A percentile compares a stretch with the other conserved stretches of the same genome.
Conservation (phyloP, 2,797 vertebrate genomes). For the Trichosurus vulpecula region DNA sequence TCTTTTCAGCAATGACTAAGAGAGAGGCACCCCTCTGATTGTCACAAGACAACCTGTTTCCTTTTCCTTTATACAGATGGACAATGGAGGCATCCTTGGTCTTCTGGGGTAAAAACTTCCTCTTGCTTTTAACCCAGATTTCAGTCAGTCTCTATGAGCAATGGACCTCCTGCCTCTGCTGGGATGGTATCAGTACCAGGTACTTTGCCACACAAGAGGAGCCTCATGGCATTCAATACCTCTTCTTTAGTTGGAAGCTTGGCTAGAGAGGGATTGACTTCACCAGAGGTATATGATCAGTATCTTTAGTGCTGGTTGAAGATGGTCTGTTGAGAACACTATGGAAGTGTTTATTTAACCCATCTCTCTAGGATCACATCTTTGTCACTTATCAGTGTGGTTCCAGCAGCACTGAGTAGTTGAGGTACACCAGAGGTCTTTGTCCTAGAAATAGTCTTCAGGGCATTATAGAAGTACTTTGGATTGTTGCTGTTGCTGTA, state of each 20-base stretch:
- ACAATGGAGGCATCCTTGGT: neutral
- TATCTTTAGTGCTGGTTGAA: neutral
- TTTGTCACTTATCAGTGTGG: neutral
- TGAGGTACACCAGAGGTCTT: neutral
- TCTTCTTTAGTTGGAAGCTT: neutral
- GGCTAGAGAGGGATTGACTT: neutral
- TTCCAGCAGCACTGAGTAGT: neutral
- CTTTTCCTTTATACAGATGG: neutral
- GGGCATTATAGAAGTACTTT: neutral
- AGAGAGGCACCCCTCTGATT: neutral
- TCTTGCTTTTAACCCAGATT: neutral
- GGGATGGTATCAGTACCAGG: neutral
- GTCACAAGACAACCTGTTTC: neutral
- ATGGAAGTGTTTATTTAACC: neutral
- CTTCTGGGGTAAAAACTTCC: neutral
- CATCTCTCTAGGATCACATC: neutral
- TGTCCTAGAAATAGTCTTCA: neutral
- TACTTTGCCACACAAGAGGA: neutral
- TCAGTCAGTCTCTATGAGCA: neutral
- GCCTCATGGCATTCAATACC: neutral
- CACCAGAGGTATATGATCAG: neutral
- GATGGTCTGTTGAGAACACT: neutral
- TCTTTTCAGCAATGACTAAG: neutral
- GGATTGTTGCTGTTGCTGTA: neutral
- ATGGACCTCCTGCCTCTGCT: neutral